Evolutionary conservation across 1,140 invertebrate genomes (phyloP).

Genomic region (Muscidifurax raptorellus): DNA sequence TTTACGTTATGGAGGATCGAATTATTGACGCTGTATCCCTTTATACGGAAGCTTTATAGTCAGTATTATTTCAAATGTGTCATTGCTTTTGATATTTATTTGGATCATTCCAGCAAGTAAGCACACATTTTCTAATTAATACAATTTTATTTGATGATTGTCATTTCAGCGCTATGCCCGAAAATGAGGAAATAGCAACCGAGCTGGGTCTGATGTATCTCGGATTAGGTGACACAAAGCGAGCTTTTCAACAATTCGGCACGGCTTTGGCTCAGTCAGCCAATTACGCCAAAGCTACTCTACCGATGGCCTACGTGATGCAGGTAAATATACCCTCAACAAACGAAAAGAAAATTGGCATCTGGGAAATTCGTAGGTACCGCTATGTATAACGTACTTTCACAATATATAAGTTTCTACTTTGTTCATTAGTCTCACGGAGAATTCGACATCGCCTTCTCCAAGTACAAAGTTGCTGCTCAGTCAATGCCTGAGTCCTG

Average conservation of each 20-base stretch:
- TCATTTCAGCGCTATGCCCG: no score
- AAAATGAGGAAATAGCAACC: conserved; percentile 83
- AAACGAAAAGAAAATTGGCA: no score
- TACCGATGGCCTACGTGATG: conserved; percentile 90
- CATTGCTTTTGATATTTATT: no score
- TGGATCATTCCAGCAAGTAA: no score
- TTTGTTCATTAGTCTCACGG: conserved; percentile 59
- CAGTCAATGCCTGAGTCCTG: conserved; percentile 86
- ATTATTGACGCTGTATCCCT: conserved; percentile 83
- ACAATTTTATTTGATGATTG: conserved; percentile 53
- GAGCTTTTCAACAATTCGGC: conserved; percentile 89
- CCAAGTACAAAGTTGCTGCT: conserved; percentile 89
- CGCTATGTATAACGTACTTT: no score
- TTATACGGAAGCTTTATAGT: conserved; percentile 83
- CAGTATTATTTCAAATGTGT: no score
- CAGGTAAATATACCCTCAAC: conserved; percentile 76
- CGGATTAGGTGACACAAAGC: conserved; percentile 83
- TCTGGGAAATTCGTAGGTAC: no score
- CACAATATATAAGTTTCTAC: no score
- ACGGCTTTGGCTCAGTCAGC: conserved; percentile 86
- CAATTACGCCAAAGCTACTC: conserved; percentile 81
- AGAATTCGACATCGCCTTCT: conserved; percentile 90
- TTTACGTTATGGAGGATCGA: conserved; percentile 83
- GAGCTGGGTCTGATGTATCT: conserved; percentile 88
- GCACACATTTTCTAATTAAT: no score